phyloP scores from a whole-genome alignment of 2,888 invertebrate genomes.

The Sacculina carcini region DNA sequence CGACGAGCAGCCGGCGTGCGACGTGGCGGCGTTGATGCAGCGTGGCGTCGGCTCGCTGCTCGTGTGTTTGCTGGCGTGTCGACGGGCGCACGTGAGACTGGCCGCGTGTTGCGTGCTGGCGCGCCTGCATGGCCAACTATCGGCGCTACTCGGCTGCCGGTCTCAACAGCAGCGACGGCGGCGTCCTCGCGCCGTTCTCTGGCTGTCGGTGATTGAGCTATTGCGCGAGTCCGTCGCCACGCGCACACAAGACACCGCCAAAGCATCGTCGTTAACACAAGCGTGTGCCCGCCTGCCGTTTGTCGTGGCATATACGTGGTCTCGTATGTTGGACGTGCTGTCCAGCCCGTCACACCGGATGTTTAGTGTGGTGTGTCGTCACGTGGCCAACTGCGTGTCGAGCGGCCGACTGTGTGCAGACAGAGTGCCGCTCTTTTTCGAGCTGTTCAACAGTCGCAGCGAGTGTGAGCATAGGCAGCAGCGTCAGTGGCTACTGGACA shows the following conservation, averaged over 20 bases:
- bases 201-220: background rate
- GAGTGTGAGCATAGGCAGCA: background rate
- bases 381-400: background rate
- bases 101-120: background rate
- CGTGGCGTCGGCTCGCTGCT: background rate
- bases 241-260: no score
- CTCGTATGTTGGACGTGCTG: background rate
- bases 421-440: background rate
- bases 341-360: background rate
- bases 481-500: background rate
- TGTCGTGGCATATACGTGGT: background rate
- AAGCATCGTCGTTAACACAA: no score
- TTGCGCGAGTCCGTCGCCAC: background rate
- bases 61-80: background rate
- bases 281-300: no score
- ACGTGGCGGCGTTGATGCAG: background rate
- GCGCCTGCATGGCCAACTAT: background rate
- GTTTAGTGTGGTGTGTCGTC: background rate
- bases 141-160: no score
- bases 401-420: background rate
- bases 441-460: conserved; percentile 2
- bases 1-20: background rate
- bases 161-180: no score
- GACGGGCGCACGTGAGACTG: background rate
- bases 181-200: no score